Percentiles rank a stretch among this genome's conserved stretches.
Conservation (phyloP, 2,797 vertebrate species). For the Tiaroga cobitis region DNA sequence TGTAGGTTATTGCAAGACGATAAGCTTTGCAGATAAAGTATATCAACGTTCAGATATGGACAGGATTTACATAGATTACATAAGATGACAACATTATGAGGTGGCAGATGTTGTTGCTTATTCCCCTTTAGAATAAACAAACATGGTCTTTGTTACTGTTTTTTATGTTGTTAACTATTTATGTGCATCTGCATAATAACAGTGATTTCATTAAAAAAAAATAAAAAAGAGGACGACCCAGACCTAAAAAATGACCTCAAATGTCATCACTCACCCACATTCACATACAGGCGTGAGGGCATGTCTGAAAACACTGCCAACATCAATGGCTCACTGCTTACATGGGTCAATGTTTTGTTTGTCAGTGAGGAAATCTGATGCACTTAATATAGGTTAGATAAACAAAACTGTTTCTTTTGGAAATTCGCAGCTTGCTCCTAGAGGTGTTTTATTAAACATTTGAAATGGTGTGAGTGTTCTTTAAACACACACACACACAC, state of each 20-base stretch:
- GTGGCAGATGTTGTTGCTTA: neutral
- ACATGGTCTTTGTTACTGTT: neutral
- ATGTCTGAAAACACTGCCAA: slow-evolving; percentile 30
- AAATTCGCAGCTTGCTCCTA: neutral
- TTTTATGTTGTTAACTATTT: neutral
- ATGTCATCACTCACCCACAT: neutral
- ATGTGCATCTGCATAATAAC: neutral
- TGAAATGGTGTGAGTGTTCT: neutral
- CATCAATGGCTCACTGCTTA: neutral
- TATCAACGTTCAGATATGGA: neutral
- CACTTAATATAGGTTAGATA: neutral
- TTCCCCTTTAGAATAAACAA: slow-evolving; percentile 2
- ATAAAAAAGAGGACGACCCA: neutral
- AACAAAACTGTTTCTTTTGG: neutral
- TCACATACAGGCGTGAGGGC: neutral
- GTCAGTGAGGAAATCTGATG: neutral
- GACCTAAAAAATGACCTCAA: neutral
- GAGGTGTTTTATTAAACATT: neutral
- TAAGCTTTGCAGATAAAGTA: neutral
- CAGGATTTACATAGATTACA: slow-evolving; percentile 4
- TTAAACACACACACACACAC: neutral
- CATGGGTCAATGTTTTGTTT: slow-evolving; percentile 12
- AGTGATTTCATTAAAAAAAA: neutral
- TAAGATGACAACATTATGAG: neutral
- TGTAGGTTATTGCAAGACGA: neutral